phyloP scores from a whole-genome alignment of 2,888 invertebrate genomes.

The Athrips mouffetella region DNA sequence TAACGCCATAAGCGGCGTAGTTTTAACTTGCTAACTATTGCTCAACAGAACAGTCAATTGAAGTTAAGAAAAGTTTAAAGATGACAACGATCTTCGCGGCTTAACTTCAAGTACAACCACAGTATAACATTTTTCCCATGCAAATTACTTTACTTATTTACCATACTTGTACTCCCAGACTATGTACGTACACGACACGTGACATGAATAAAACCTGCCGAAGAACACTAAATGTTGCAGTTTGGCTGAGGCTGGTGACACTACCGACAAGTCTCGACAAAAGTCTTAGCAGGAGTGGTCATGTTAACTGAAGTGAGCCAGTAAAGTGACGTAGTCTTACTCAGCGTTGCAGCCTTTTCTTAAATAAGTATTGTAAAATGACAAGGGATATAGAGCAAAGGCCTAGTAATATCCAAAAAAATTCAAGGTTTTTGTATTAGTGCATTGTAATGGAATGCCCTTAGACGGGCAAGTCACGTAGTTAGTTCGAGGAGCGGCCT shows the following conservation, averaged over 20 bases:
- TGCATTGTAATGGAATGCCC: slow-evolving; percentile 45
- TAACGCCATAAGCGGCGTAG: too few relatives aligned
- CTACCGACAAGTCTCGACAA: slow-evolving; percentile 37
- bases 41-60: too few relatives aligned
- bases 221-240: slow-evolving; percentile 41
- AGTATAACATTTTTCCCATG: slow-evolving; percentile 30
- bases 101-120: too few relatives aligned
- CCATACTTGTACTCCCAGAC: slow-evolving; percentile 32
- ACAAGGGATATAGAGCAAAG: too few relatives aligned
- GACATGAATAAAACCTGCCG: slow-evolving; percentile 44
- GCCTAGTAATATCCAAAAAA: slow-evolving; percentile 31
- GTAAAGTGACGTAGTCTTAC: neutral
- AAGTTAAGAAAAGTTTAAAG: too few relatives aligned
- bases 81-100: slow-evolving; percentile 19
- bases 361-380: too few relatives aligned
- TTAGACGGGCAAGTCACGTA: slow-evolving; percentile 51
- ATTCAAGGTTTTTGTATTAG: slow-evolving; percentile 42
- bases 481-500: slow-evolving; percentile 26
- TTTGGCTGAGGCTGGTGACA: slow-evolving; percentile 31
- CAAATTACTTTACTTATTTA: slow-evolving; percentile 33
- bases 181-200: slow-evolving; percentile 55
- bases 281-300: slow-evolving; percentile 15
- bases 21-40: too few relatives aligned
- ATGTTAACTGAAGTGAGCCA: neutral
- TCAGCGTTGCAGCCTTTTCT: neutral